Evolutionary conservation across 2,113 vertebrate genomes (phyloP).

Genomic region (Corynorhinus townsendii): DNA sequence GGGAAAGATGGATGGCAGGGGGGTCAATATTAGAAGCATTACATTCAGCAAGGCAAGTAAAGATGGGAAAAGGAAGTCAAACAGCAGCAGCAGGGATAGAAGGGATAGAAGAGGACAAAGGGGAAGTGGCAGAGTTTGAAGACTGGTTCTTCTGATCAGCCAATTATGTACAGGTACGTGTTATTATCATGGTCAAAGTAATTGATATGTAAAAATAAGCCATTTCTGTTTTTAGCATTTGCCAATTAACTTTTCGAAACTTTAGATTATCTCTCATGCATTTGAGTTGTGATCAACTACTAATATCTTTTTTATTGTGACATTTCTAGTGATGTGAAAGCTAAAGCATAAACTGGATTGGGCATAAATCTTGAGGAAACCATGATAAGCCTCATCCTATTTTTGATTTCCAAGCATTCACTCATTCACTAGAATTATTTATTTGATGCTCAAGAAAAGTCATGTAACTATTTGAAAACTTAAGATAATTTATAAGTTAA

Average conservation of each 20-base stretch:
- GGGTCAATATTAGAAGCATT: neutral
- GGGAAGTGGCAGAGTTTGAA: neutral
- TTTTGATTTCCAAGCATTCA: conserved; percentile 28
- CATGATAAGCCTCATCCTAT: neutral
- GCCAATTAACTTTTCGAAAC: neutral
- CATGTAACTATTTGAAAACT: conserved; percentile 38
- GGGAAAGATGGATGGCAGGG: neutral
- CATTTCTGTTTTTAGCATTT: conserved; percentile 1
- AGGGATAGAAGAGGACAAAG: neutral
- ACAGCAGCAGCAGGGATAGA: neutral
- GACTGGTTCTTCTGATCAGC: neutral
- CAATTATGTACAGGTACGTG: neutral
- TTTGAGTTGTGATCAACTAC: neutral
- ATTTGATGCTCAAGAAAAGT: conserved; percentile 26
- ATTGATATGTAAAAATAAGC: neutral
- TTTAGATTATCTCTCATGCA: neutral
- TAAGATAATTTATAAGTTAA: conserved; percentile 14
- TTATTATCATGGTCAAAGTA: neutral
- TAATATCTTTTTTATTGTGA: neutral
- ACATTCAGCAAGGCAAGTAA: neutral
- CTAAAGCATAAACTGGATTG: neutral
- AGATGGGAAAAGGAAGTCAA: neutral
- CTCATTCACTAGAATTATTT: conserved; percentile 23
- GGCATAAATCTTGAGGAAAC: conserved; percentile 28
- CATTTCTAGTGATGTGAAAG: conserved; percentile 23